Conservation (phyloP, 1,140 invertebrate genomes). For the Galleria mellonella region DNA sequence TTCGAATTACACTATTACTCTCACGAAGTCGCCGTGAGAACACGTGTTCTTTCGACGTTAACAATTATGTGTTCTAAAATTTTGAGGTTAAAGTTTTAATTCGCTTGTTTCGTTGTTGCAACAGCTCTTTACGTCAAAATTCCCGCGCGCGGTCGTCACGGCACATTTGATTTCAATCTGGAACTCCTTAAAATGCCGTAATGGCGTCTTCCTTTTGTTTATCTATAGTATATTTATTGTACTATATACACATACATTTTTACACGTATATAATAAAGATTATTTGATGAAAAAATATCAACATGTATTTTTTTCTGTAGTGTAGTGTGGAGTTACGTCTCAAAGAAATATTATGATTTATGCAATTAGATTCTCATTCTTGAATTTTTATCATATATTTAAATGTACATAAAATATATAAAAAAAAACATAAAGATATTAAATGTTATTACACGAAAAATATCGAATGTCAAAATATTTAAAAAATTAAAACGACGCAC, state of each 20-base stretch:
- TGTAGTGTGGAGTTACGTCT: too few species aligned
- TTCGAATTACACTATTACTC: conserved; percentile 14
- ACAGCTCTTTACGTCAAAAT: conserved; percentile 20
- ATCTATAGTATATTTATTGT: conserved; percentile 11
- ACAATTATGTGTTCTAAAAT: conserved; percentile 14
- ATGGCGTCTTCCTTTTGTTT: conserved; percentile 37
- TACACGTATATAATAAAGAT: too few species aligned
- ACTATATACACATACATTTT: too few species aligned
- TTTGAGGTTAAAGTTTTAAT: conserved; percentile 15
- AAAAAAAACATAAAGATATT: conserved; percentile 8
- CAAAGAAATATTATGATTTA: too few species aligned
- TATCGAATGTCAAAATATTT: conserved; percentile 5
- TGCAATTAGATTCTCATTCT: too few species aligned
- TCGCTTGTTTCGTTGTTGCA: conserved; percentile 2
- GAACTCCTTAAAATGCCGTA: conserved; percentile 58
- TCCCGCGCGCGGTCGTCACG: conserved; percentile 48
- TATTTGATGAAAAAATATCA: too few species aligned
- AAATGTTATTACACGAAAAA: conserved; percentile 11
- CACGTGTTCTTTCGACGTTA: conserved; percentile 20
- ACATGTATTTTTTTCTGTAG: too few species aligned
- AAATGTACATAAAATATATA: too few species aligned
- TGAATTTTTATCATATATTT: too few species aligned
- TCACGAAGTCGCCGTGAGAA: conserved; percentile 31
- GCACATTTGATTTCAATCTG: conserved; percentile 62
- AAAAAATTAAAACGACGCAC: background rate